Conservation (phyloP, 2,113 vertebrate genomes). For the Pogonocichla stellata region DNA sequence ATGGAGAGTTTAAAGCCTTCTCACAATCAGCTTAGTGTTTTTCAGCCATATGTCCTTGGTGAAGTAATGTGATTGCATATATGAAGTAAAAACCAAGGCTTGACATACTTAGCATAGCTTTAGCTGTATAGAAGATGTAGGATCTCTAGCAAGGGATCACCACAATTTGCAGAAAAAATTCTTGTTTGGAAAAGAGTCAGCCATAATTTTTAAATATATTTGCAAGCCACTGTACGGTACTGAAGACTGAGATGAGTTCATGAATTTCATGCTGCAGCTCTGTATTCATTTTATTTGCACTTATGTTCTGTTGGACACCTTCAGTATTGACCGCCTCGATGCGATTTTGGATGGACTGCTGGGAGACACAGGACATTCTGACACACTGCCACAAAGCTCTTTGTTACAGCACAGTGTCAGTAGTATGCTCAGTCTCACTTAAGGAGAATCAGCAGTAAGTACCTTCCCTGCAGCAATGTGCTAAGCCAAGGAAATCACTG, state of each 20-base stretch:
- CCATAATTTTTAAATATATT: not conserved
- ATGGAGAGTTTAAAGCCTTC: slow-evolving; percentile 1
- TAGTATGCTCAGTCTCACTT: not conserved
- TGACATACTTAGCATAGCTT: not conserved
- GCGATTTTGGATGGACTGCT: not conserved
- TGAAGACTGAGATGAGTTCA: not conserved
- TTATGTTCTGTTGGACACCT: not conserved
- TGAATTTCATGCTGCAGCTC: not conserved
- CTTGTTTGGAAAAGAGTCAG: not conserved
- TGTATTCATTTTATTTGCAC: not conserved
- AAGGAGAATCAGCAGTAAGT: not conserved
- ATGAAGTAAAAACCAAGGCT: not conserved
- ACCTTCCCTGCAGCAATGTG: not conserved
- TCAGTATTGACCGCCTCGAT: not conserved
- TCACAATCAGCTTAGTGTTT: not conserved
- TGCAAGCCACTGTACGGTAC: not conserved
- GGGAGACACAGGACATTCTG: not conserved
- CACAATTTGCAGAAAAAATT: not conserved
- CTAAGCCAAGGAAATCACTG: not conserved
- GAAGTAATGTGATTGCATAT: not conserved
- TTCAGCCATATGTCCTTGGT: not conserved
- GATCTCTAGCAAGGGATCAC: not conserved
- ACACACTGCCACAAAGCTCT: not conserved
- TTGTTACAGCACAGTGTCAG: not conserved
- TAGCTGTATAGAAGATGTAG: not conserved